These are phyloP conservation scores for Pseudococcus longispinus DNA, from an alignment of 2,888 invertebrate species.

Conservation along the genomic window DNA sequence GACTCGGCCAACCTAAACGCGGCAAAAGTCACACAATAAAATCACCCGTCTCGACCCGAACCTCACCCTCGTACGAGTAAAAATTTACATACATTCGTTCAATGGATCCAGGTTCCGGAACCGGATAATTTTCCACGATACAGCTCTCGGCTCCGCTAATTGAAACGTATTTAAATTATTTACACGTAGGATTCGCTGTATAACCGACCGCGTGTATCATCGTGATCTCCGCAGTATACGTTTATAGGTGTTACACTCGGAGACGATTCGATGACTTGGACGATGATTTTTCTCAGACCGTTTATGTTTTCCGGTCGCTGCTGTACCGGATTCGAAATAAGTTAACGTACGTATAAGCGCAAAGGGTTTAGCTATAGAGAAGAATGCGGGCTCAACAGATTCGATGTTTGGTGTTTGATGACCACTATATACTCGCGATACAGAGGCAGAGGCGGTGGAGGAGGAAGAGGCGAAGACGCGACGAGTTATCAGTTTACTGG, in stretches of 20 bases:
- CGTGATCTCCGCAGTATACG: neutral
- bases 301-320: constrained; percentile 24
- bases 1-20: neutral
- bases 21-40: constrained; percentile 33
- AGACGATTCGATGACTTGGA: neutral
- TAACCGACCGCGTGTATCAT: neutral
- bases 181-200: neutral
- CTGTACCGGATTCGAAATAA: neutral
- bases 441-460: neutral
- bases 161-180: constrained; percentile 40
- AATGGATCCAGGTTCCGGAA: constrained; percentile 7
- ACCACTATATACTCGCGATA: neutral
- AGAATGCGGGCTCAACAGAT: constrained; percentile 2
- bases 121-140: constrained; percentile 13
- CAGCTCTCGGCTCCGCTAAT: constrained; percentile 4
- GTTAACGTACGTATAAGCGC: neutral
- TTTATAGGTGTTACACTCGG: neutral
- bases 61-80: neutral
- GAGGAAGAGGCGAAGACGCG: neutral
- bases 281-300: constrained; percentile 10
- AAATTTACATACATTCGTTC: constrained; percentile 17
- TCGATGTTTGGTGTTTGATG: neutral
- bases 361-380: neutral
- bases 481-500: constrained; percentile 15
- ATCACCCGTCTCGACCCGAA: neutral